Base-by-base conservation (phyloP, 2,113 vertebrate genomes). In the Bagarius yarrelli region DNA sequence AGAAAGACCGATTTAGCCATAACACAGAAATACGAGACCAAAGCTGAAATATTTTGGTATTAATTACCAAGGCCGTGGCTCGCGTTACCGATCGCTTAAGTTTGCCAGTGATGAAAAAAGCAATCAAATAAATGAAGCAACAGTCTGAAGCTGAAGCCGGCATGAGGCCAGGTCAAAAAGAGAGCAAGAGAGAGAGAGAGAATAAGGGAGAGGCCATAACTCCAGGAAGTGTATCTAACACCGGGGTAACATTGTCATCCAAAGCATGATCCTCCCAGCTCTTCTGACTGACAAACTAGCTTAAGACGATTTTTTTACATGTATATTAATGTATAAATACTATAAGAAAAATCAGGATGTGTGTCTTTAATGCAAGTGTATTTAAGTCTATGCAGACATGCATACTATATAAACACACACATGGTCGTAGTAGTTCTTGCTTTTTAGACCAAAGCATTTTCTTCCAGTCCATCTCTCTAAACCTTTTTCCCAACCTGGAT, bases 21-120 rank as follows among this genome's bases (percentile, higher is more conserved):
- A 93, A 89, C 84, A 88, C 82, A 88, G 91, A 95, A 92, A 92
- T 91, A 83, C 88, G 92, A 93, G 92, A 91, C 88, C 87, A 90
- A 90, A 84, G 87, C 86, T 91, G 88, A 94, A 92, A 92, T 94
- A 90, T 94, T 94, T 94, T 82, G 88, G 91, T 92, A 93, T 95
- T 93, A 91, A 93, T 94, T 91, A 89, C 90, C 87, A 85, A 40
- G 64, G 53, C 83, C 83, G 85, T 86, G 81, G 90, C 89, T 88
- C 85, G 86, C 73, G 83, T 91, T 92, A 87, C 86, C 64, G 83
- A 83, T 84, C 59, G 80, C 86, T 89, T 81, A 85, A 79, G 79
- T 85, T 81, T 60, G 71, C 64, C 55, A 56, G 57, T 80, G 64
- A 85, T 84, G 77, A 87, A 90, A 87, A 85, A 90, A 87, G 89